Evolutionary conservation across 2,888 invertebrate species (phyloP).

Genomic region (Apodemia hepburni): DNA sequence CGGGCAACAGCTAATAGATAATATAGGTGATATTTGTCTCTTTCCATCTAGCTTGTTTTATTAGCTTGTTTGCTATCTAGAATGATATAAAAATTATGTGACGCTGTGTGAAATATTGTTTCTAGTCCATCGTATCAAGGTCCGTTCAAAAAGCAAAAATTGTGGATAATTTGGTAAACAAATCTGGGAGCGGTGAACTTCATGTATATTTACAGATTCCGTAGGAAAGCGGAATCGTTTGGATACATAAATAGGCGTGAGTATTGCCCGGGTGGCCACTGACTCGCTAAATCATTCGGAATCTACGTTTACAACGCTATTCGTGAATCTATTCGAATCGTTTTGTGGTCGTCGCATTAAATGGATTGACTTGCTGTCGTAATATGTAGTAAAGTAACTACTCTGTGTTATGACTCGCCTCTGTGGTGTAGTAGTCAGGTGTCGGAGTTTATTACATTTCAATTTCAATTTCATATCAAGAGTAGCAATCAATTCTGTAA

Average conservation of each 20-base stretch:
- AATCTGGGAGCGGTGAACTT: constrained; percentile 10
- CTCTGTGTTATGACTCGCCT: too few relatives aligned
- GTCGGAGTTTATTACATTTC: too few relatives aligned
- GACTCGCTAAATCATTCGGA: not conserved
- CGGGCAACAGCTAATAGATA: too few relatives aligned
- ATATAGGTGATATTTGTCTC: too few relatives aligned
- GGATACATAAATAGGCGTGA: constrained; percentile 20
- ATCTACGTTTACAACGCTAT: not conserved
- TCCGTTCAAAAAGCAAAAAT: not conserved
- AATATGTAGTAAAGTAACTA: too few relatives aligned
- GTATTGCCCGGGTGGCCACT: constrained; percentile 8
- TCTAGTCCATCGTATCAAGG: not conserved
- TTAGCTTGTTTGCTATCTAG: too few relatives aligned
- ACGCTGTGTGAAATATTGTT: not conserved
- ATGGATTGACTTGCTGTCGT: not conserved
- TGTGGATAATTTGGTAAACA: not conserved
- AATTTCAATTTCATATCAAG: too few relatives aligned
- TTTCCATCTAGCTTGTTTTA: too few relatives aligned
- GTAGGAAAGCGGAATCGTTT: constrained; percentile 16
- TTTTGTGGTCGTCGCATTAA: constrained; percentile 5
- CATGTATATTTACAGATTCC: constrained; percentile 8
- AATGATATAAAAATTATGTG: not conserved
- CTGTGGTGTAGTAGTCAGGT: too few relatives aligned
- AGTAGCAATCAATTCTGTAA: too few relatives aligned
- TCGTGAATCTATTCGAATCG: not conserved